Percentiles rank a stretch among this genome's conserved stretches.
Evolutionary conservation across 2,888 invertebrate species (phyloP).

Genomic region (Erebia palarica): DNA sequence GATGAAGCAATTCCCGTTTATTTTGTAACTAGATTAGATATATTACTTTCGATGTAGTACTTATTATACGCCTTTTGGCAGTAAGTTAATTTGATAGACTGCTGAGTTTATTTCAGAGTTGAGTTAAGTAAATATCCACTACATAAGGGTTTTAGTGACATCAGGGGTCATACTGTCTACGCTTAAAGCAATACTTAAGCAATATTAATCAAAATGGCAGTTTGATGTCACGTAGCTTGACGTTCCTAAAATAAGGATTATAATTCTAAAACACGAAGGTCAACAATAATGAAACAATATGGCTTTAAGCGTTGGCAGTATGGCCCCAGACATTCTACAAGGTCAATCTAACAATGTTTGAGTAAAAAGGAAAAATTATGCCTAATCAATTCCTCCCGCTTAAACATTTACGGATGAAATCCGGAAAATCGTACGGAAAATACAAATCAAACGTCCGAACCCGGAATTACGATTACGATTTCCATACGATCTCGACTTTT

Average conservation of each 20-base stretch:
- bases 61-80: background rate
- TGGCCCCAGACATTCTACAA: background rate
- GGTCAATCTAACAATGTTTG: background rate
- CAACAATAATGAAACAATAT: too few relatives aligned
- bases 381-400: conserved; percentile 55
- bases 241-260: too few relatives aligned
- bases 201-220: too few relatives aligned
- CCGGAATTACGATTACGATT: conserved; percentile 51
- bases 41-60: conserved; percentile 12
- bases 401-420: conserved; percentile 58
- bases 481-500: conserved; percentile 46
- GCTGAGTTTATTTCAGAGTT: background rate
- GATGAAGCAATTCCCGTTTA: conserved; percentile 23
- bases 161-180: too few relatives aligned
- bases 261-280: too few relatives aligned
- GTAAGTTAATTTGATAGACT: background rate
- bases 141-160: too few relatives aligned
- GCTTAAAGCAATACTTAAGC: too few relatives aligned
- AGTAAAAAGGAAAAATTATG: conserved; percentile 21
- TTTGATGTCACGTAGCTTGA: too few relatives aligned
- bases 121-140: too few relatives aligned
- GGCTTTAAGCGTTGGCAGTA: too few relatives aligned
- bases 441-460: conserved; percentile 55
- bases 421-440: conserved; percentile 42
- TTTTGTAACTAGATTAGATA: conserved; percentile 6